Base-by-base conservation (phyloP, 2,113 vertebrate genomes). In the Grantiella picta region DNA sequence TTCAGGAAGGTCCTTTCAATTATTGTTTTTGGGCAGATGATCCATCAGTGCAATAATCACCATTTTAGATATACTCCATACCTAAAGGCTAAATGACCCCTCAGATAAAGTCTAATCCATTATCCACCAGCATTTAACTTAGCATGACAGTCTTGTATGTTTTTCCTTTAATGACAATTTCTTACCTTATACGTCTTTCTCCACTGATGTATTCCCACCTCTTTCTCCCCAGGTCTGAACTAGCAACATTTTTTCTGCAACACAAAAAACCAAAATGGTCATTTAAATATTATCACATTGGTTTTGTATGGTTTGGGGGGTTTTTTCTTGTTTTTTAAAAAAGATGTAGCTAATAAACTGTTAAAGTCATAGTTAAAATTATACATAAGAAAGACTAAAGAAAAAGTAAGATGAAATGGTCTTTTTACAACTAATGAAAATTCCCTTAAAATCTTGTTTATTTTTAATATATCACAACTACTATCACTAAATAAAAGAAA, bases 21-120 rank as follows among this genome's bases (percentile, higher is more conserved):
- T 90, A 83, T 59, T 90, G 85, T 82, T 93, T 95, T 61, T 87
- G 59, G 82, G 95, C 49, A 91, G 90, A 89, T 72, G 60, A 95
- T 94, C 65, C 65, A 70, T 92, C 93, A 85, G 47, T 82, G 50
- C 35, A 92, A 86, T 54, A 86, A 21, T 82, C 36, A 84, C 64
- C 82, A 76, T 84, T 69, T 81, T 0, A 2, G 66, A 90, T 77
- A 49, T 11, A 75, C 15, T 63, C 53, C 70, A 17, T 63, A 93
- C 45, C 84, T 79, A 68, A 68, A 81, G 76, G 59, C 76, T 95
- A 90, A 91, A 92, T 21, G 28, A 95, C 12, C 22, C 71, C 89
- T 86, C 59, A 75, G 44, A 80, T 31, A 38, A 56, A 80, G 80
- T 57, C 73, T 56, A 78, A 87, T 33, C 80, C 71, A 66, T 7